Evolutionary conservation across 2,797 vertebrate genomes (phyloP), one percentile per base, ranked within the genome.

Genomic region (Dryobates pubescens): DNA sequence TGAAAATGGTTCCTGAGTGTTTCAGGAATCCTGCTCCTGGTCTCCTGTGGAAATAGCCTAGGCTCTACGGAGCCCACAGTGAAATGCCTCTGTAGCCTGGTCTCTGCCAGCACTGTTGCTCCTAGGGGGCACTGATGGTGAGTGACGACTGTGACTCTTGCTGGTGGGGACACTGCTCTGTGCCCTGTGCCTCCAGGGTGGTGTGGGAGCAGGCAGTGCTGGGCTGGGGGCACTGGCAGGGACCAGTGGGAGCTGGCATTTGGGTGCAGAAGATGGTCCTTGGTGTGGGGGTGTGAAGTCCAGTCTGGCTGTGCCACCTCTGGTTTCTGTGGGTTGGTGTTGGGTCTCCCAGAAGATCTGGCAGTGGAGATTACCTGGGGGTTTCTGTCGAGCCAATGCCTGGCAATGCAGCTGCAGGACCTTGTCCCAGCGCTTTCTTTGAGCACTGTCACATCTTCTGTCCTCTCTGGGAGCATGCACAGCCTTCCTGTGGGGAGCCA

Each of bases 281-380:
- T 14, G 29, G 7, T 27, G 30, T 2, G 57, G 74, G 11, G 49
- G 62, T 80, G 30, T 26, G 7, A 27, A 59, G 61, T 43, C 54
- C 0, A 19, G 67, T 32, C 30, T 76, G 32, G 23, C 53, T 36
- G 43, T 41, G 54, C 68, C 22, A 6, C 29, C 59, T 15, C 6
- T 49, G 71, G 22, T 58, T 68, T 51, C 59, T 54, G 6, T n/a
- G 34, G 51, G 45, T n/a, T 2, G 4, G 5, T 17, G 56, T 34
- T 2, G 0, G 24, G 65, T 77, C 13, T 23, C 24, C 17, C 3
- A 2, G 43, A 8, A 32, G 67, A 32, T 61, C 24, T 4, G 2
- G 13, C 0, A 18, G 0, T 12, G 29, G 36, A 18, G 53, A 2
- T 23, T 30, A n/a, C 26, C 1, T 10, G 0, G 12, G 45, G 26